A percentile compares a stretch with the other conserved stretches of the same genome.
These are phyloP conservation scores for Uria lomvia DNA, from an alignment of 2,113 vertebrate species.

Conservation along the genomic window DNA sequence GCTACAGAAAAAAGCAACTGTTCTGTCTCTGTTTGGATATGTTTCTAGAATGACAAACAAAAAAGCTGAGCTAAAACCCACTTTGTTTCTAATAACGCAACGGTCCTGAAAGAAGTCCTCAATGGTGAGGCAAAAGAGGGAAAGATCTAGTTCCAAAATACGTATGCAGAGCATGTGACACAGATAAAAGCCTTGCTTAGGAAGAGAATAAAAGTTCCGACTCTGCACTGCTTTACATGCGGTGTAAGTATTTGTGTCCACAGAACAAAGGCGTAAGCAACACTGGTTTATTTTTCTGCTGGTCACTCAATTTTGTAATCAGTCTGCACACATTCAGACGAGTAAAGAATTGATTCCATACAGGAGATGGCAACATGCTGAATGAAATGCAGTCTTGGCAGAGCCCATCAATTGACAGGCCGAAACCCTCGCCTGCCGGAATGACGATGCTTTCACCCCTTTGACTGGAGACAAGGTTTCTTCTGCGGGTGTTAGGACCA, in stretches of 20 bases:
- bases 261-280: neutral
- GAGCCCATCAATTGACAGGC: neutral
- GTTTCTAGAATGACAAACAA: neutral
- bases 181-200: neutral
- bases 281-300: neutral
- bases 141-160: neutral
- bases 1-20: neutral
- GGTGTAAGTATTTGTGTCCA: neutral
- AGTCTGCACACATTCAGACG: neutral
- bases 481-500: neutral
- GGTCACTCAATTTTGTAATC: neutral
- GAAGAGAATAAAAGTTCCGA: neutral
- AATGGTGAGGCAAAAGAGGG: neutral
- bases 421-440: neutral
- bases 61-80: neutral
- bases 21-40: neutral
- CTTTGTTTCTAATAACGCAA: neutral
- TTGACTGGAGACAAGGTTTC: neutral
- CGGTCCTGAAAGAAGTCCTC: neutral
- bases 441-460: neutral
- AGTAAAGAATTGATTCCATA: neutral
- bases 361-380: neutral
- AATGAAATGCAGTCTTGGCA: neutral
- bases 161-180: neutral
- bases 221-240: neutral